Evolutionary conservation across 2,113 vertebrate species (phyloP).

Genomic region (Thunnus thynnus): DNA sequence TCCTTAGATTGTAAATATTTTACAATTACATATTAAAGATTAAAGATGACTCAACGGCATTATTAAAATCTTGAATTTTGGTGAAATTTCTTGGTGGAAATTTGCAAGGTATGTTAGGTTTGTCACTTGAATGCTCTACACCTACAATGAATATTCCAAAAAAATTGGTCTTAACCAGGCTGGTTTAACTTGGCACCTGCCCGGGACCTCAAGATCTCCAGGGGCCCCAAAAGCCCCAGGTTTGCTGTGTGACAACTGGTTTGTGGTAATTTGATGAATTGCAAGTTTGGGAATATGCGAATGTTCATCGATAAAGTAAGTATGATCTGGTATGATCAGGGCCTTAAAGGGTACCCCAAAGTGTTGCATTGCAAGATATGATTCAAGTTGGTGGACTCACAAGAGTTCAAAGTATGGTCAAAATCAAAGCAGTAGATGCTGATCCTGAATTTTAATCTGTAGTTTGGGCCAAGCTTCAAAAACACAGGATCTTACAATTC

Average conservation of each 20-base stretch:
- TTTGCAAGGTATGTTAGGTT: no score
- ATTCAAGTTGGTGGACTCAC: no score
- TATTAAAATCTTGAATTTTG: neutral
- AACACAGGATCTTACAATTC: neutral
- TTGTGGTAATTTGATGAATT: neutral
- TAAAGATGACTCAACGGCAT: neutral
- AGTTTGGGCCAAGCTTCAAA: neutral
- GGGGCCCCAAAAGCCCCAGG: no score
- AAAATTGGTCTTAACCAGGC: no score
- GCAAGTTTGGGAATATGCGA: neutral
- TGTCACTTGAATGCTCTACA: no score
- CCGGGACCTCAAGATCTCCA: no score
- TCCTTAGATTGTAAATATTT: neutral
- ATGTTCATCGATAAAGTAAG: neutral
- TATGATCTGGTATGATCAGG: neutral
- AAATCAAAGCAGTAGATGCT: neutral
- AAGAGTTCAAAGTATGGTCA: neutral
- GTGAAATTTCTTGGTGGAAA: no score
- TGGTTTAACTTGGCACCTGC: no score
- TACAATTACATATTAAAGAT: neutral
- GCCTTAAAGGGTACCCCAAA: no score
- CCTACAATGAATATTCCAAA: no score
- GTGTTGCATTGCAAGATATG: no score
- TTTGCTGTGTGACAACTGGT: neutral
- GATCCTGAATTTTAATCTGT: neutral